A percentile compares a stretch with the other conserved stretches of the same genome.
Evolutionary conservation across 2,888 invertebrate species (phyloP).

Genomic region (Phymatocera aterrima): DNA sequence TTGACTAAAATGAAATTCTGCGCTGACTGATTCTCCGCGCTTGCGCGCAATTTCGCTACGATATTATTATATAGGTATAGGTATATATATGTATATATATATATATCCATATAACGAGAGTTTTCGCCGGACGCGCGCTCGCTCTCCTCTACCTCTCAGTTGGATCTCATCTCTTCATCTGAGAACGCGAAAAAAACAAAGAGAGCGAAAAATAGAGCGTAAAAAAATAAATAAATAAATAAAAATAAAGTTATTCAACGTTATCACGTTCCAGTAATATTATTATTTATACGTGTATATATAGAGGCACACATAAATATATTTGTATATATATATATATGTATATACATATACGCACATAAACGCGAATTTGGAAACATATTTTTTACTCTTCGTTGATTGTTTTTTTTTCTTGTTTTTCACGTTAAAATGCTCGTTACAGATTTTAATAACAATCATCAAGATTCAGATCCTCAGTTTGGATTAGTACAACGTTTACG

Average conservation of each 20-base stretch:
- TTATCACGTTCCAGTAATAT: no score
- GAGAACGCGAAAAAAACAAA: no score
- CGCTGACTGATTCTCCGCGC: slow-evolving; percentile 75
- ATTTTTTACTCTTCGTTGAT: not conserved
- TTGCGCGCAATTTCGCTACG: slow-evolving; percentile 65
- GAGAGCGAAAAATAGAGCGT: no score
- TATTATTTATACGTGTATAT: no score
- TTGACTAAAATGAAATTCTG: slow-evolving; percentile 63
- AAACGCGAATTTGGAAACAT: no score
- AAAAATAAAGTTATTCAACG: no score
- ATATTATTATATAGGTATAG: not conserved
- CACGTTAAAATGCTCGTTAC: not conserved
- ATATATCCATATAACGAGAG: not conserved
- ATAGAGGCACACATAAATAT: not conserved
- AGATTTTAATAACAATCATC: not conserved
- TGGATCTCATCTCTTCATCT: slow-evolving; percentile 25
- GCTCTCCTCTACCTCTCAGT: no score
- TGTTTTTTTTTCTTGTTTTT: no score
- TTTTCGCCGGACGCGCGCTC: slow-evolving; percentile 1
- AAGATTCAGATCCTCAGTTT: no score
- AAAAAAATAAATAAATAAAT: not conserved
- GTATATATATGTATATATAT: no score
- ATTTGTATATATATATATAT: not conserved
- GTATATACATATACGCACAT: not conserved
- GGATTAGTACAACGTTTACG: no score